A percentile compares a stretch with the other conserved stretches of the same genome.
phyloP scores from a whole-genome alignment of 2,797 vertebrate genomes.

The Apodemus agrarius region DNA sequence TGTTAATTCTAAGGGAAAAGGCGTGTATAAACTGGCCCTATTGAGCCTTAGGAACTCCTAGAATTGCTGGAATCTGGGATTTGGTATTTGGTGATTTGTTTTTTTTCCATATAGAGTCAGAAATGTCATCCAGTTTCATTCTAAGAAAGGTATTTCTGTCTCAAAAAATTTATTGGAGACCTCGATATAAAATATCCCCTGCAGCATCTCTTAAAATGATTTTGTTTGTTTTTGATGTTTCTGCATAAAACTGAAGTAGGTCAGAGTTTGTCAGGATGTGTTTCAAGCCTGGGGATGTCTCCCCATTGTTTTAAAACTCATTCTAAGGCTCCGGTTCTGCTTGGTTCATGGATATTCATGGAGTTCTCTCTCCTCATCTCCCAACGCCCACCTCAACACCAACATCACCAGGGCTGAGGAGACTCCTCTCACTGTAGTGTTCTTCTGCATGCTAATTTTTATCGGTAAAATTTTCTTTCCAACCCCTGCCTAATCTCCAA shows the following conservation, averaged over 20 bases:
- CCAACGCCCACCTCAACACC: background rate
- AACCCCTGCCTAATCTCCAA: background rate
- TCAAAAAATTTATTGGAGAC: background rate
- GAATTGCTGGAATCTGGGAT: background rate
- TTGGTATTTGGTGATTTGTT: slow-evolving; percentile 7
- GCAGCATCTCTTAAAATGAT: background rate
- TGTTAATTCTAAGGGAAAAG: slow-evolving; percentile 28
- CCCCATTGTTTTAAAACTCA: background rate
- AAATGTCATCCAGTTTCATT: slow-evolving; percentile 19
- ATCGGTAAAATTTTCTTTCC: background rate
- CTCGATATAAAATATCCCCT: background rate
- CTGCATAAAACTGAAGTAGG: slow-evolving; percentile 32
- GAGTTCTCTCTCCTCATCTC: background rate
- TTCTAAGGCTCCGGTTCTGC: background rate
- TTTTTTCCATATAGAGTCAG: background rate
- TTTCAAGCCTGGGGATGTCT: slow-evolving; percentile 1
- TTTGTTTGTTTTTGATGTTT: slow-evolving; percentile 58
- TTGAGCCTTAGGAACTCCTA: background rate
- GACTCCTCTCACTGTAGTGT: background rate
- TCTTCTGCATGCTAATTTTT: background rate
- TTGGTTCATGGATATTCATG: background rate
- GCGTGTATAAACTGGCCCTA: background rate
- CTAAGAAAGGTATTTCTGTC: slow-evolving; percentile 22
- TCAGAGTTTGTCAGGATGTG: background rate
- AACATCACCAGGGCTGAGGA: background rate